Base-by-base conservation (phyloP, 2,113 vertebrate genomes). In the Muscicapa adusta region DNA sequence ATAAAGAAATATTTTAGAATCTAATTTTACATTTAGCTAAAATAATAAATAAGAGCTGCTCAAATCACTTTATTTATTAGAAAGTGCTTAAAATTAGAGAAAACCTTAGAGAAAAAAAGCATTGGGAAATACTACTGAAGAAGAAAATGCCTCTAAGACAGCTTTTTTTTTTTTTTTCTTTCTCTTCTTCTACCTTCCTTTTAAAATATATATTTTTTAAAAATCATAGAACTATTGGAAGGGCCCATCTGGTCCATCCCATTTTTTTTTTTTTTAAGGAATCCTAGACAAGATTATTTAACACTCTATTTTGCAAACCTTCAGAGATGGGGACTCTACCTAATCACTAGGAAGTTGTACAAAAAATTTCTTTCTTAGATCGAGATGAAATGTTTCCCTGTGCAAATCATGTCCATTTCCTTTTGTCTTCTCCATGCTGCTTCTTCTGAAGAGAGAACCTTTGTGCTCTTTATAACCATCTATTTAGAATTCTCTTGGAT, bases 171-270 rank as follows among this genome's bases (percentile, higher is more conserved):
- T 45, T 47, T 25, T 53, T 6, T 47, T 38, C 38, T 47, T 74
- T 79, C 9, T 62, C 3, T 58, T 1, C 4, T 24, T 58, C 14
- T 10, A 28, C 2, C 0, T 40, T 56, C 31, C 26, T 20, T n/a
- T 24, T 12, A 43, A 62, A 65, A 20, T 2, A 7, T 72, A 6
- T 62, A 13, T 31, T 61, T 80, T 29, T 65, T 33, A 42, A 38
- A 65, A 17, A 50, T 63, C 25, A 31, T 22, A 48, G 9, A 60
- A n/a, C 5, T 45, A 2, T 73, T 74, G 18, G 8, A 70, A 85
- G 8, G 23, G 9, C 81, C 17, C 2, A 61, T 38, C 15, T 78
- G 13, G 10, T 56, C 29, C 17, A 16, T 16, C 22, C 3, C 8
- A 6, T 9, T 19, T 29, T 13, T 77, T 50, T 10, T 33, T 40